Evolutionary conservation across 2,113 vertebrate species (phyloP), one percentile per base, ranked within the genome.

Genomic region (Chloropsis cyanopogon): DNA sequence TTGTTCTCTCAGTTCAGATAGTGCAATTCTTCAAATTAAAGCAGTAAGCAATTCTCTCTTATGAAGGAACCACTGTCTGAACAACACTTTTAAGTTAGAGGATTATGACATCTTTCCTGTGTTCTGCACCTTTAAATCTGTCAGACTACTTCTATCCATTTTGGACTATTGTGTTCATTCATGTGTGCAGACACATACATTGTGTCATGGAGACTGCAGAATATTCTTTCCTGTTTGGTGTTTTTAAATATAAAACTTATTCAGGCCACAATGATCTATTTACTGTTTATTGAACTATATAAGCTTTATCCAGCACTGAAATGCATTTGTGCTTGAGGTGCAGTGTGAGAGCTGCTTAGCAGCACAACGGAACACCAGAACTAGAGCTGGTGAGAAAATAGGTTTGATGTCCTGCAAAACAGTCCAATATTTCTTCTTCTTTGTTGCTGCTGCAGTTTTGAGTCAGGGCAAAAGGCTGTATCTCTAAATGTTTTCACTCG

Each of bases 101-200:
- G 64, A 90, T 71, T 41, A 77, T 66, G 47, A 44, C 44, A 29
- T 56, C 60, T 95, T 94, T 81, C 78, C 85, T 60, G 2, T 41
- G 68, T 42, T 90, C 92, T 93, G 76, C 80, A 79, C 86, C 93
- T 96, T 95, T 94, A 95, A 95, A 93, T 88, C 90, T 71, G 52
- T 84, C 92, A 91, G 69, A 18, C 44, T 33, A 10, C 89, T 24
- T 4, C 75, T 90, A 88, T 47, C 72, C 86, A n/a, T 92, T 95
- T 86, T 68, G 60, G 60, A 59, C 75, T 56, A n/a, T 3, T 81
- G 82, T 94, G 93, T 49, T 94, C 93, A 88, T 60, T 82, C 92
- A 86, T 79, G 93, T 90, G 92, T 94, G 90, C 69, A 90, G 82
- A 86, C 69, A 77, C 64, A 92, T 41, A 50, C 82, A 41, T 42